Base-by-base conservation (phyloP, 2,888 invertebrate genomes). In the Abscondita cerata region DNA sequence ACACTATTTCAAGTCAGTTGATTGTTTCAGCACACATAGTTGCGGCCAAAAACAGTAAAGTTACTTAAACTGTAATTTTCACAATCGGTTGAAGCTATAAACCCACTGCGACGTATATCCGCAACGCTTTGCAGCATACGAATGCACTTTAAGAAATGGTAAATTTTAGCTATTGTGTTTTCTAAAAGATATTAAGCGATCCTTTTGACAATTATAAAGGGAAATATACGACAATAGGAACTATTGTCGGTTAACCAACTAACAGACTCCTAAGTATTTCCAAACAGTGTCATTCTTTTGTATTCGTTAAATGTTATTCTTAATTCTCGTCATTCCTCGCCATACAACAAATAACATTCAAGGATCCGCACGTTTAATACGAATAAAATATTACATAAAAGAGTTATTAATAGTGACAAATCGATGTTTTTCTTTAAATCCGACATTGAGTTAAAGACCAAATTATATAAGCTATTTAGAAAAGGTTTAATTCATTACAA, bases 181-280 rank as follows among this genome's bases (percentile, higher is more conserved):
- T 18, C 18, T 44, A 8, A 44, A 44, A 44, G 16, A 56, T 38
- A 36, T 34, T 44, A 18, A 34, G 11, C 15, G 38, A 38, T 34
- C 38, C 48, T 56, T 55, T 55, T 51, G 41, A 50, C 57, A 38
- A 33, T 44, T 62, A 57, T 58, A 57, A 58, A 53, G 50, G 57
- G 52, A 62, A 47, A 57, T 19, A 56, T 18, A n/a, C 18, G 44
- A 56, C 55, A 59, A 57, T 40, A 38, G 44, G 51, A 65, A 65
- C 62, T 70, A 71, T 72, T 73, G 73, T 72, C 71, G 74, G 75
- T 74, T 76, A 75, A 75, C 75, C 76, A 67, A 66, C 68, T 65
- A 71, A 68, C 66, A 68, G 59, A 59, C 58, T 61, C 64, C 54
- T 25, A 63, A 71, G 69, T 75, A 74, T 74, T 72, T 72, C 60